Conservation (phyloP, 1,140 invertebrate species). For the Acromyrmex echinatior region DNA sequence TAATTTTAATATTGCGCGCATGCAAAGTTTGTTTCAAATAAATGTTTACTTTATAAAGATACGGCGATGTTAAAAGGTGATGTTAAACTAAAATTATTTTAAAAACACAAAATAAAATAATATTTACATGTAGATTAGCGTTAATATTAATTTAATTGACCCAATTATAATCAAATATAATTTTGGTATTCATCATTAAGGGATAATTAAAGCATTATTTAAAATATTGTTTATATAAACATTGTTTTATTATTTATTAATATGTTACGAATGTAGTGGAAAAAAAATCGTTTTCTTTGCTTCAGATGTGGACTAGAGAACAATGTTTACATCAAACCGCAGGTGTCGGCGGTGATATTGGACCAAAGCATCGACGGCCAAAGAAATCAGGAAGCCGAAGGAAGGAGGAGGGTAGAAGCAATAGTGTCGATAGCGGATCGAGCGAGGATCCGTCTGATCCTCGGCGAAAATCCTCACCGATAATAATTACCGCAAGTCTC, state of each 20-base stretch:
- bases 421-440: slow-evolving; percentile 86
- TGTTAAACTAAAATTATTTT: no score
- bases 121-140: no score
- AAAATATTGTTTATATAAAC: not conserved
- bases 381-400: slow-evolving; percentile 83
- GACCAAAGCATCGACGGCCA: slow-evolving; percentile 81
- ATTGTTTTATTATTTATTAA: not conserved
- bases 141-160: not conserved
- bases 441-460: slow-evolving; percentile 85
- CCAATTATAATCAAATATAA: slow-evolving; percentile 4
- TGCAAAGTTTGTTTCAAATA: no score
- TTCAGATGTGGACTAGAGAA: slow-evolving; percentile 89
- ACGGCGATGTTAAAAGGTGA: no score
- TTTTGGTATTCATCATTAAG: not conserved
- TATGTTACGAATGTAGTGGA: not conserved
- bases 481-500: slow-evolving; percentile 93
- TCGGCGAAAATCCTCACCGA: slow-evolving; percentile 86
- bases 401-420: slow-evolving; percentile 87
- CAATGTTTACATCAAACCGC: slow-evolving; percentile 91
- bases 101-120: no score
- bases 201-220: not conserved
- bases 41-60: no score
- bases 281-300: not conserved
- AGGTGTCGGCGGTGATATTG: slow-evolving; percentile 88
- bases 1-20: not conserved